These are phyloP conservation scores for Mesitornis unicolor DNA, from an alignment of 2,113 vertebrate species.

Conservation along the genomic window DNA sequence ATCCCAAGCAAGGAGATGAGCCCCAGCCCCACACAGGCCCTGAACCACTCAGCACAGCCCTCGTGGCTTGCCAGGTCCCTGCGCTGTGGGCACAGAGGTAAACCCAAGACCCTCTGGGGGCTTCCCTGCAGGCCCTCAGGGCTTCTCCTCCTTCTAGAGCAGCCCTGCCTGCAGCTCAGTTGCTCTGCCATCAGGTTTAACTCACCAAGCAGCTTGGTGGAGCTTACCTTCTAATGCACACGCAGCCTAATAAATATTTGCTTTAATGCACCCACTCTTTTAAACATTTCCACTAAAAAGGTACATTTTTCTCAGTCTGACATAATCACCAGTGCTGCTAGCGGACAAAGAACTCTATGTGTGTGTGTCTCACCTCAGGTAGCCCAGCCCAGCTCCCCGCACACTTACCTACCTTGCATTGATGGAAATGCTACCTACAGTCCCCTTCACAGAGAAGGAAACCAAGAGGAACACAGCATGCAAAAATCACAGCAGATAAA, in stretches of 20 bases:
- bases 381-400: not conserved
- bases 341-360: not conserved
- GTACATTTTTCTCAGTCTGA: not conserved
- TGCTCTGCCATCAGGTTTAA: not conserved
- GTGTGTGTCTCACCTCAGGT: not conserved
- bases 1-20: not conserved
- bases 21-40: too few relatives aligned
- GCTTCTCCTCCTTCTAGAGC: not conserved
- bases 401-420: not conserved
- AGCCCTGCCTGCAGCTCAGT: not conserved
- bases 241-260: not conserved
- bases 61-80: not conserved
- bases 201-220: not conserved
- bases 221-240: not conserved
- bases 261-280: not conserved
- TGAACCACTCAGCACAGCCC: not conserved
- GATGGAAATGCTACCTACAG: not conserved
- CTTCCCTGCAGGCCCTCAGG: not conserved
- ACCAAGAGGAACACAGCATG: not conserved
- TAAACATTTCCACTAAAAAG: not conserved
- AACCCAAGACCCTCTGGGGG: not conserved
- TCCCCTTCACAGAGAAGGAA: not conserved
- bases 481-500: not conserved
- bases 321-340: not conserved
- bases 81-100: fast-evolving